Percentiles rank a stretch among this genome's conserved stretches.
Conservation (phyloP, 1,140 invertebrate genomes). For the Solenopsis invicta region DNA sequence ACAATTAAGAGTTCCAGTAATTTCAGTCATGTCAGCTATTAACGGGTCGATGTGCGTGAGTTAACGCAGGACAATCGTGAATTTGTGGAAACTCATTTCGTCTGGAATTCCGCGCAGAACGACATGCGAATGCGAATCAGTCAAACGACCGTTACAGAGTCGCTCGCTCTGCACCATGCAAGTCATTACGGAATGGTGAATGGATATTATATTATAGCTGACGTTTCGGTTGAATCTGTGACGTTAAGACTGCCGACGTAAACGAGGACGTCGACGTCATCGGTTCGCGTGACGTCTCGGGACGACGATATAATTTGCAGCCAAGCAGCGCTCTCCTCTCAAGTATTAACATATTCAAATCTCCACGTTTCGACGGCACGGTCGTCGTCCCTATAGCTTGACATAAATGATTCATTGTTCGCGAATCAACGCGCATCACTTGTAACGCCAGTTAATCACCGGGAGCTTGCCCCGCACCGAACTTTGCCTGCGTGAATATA, state of each 20-base stretch:
- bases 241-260: slow-evolving; percentile 49
- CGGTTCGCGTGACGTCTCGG: slow-evolving; percentile 30
- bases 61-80: slow-evolving; percentile 46
- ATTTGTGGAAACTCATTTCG: slow-evolving; percentile 53
- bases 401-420: slow-evolving; percentile 57
- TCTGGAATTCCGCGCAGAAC: slow-evolving; percentile 40
- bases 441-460: slow-evolving; percentile 51
- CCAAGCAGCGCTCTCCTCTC: slow-evolving; percentile 11
- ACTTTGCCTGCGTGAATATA: slow-evolving; percentile 36
- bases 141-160: slow-evolving; percentile 35
- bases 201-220: slow-evolving; percentile 52
- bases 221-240: slow-evolving; percentile 28
- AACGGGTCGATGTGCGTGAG: slow-evolving; percentile 35
- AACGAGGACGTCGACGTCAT: slow-evolving; percentile 43
- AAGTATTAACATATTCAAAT: slow-evolving; percentile 58
- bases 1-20: slow-evolving; percentile 52
- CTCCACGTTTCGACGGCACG: slow-evolving; percentile 25
- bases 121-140: slow-evolving; percentile 52
- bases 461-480: background rate
- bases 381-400: slow-evolving; percentile 20
- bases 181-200: slow-evolving; percentile 48
- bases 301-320: slow-evolving; percentile 48
- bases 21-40: slow-evolving; percentile 37
- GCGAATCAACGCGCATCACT: slow-evolving; percentile 55
- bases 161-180: background rate